Conservation (phyloP, 37 sponge, comb jelly and placozoan genomes). For the Oopsacas minuta region DNA sequence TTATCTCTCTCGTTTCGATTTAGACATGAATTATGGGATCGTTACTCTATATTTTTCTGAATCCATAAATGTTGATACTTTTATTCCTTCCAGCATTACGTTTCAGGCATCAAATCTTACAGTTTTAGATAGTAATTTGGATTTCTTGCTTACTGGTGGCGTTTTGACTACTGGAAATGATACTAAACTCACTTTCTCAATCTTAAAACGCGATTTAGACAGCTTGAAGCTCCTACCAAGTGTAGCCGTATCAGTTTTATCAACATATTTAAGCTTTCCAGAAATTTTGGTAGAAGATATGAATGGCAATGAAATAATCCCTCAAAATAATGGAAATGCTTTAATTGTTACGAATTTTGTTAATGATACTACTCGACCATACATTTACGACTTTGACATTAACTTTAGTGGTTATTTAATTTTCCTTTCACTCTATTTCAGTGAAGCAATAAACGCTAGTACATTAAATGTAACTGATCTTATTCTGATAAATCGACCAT, state of each 20-base stretch:
- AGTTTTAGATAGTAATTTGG: not conserved
- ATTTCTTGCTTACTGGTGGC: constrained; percentile 46
- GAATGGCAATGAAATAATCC: constrained; percentile 58
- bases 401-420: constrained; percentile 54
- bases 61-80: constrained; percentile 58
- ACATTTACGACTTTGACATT: constrained; percentile 63
- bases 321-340: constrained; percentile 41
- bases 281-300: constrained; percentile 50
- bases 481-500: constrained; percentile 29
- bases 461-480: constrained; percentile 38
- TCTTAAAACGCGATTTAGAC: constrained; percentile 35
- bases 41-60: constrained; percentile 67
- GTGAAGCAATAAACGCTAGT: constrained; percentile 47
- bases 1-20: constrained; percentile 31
- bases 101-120: constrained; percentile 23
- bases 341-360: constrained; percentile 38
- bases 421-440: constrained; percentile 53
- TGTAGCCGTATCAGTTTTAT: constrained; percentile 26
- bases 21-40: constrained; percentile 44
- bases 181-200: constrained; percentile 46
- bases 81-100: constrained; percentile 40
- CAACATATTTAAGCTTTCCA: constrained; percentile 46
- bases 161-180: constrained; percentile 39
- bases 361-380: constrained; percentile 57
- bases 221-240: constrained; percentile 61